Percentiles rank a stretch among this genome's conserved stretches.
These are phyloP conservation scores for Philypnodon macrostomus DNA, from an alignment of 2,797 vertebrate genomes.

Conservation along the genomic window DNA sequence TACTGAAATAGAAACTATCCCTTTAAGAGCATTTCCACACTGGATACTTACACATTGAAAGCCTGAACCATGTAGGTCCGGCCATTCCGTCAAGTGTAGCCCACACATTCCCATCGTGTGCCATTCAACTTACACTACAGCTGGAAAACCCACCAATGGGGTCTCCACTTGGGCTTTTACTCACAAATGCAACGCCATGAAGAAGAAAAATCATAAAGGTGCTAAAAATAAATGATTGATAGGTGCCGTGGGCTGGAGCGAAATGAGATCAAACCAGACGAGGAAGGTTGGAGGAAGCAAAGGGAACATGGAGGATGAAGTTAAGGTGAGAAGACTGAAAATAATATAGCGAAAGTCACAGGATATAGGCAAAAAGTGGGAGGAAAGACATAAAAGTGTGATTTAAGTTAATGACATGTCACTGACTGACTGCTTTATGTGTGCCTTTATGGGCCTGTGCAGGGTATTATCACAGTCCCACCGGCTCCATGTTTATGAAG, in stretches of 20 bases:
- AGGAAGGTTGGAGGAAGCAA: constrained; percentile 20
- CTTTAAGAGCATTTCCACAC: neutral
- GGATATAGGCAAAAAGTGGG: constrained; percentile 28
- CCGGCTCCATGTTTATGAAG: constrained; percentile 39
- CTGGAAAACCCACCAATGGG: constrained; percentile 25
- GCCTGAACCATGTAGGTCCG: neutral
- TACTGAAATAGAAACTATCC: neutral
- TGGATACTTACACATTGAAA: neutral
- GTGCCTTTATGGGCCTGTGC: constrained; percentile 65
- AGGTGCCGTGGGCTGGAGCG: constrained; percentile 50
- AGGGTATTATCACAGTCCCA: constrained; percentile 49
- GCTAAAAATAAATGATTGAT: constrained; percentile 74
- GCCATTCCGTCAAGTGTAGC: neutral
- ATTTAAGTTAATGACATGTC: constrained; percentile 74
- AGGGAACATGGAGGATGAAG: constrained; percentile 30
- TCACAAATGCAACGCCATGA: constrained; percentile 10
- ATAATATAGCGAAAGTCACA: constrained; percentile 22
- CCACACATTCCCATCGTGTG: constrained; percentile 26
- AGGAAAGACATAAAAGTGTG: constrained; percentile 68
- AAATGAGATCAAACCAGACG: constrained; percentile 49
- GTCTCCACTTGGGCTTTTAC: constrained; percentile 6
- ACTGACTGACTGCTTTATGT: constrained; percentile 71
- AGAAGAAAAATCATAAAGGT: constrained; percentile 46
- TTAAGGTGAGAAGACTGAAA: constrained; percentile 40
- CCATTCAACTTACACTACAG: constrained; percentile 25